Base-by-base conservation (phyloP, 2,113 vertebrate genomes). In the Fregata magnificens region DNA sequence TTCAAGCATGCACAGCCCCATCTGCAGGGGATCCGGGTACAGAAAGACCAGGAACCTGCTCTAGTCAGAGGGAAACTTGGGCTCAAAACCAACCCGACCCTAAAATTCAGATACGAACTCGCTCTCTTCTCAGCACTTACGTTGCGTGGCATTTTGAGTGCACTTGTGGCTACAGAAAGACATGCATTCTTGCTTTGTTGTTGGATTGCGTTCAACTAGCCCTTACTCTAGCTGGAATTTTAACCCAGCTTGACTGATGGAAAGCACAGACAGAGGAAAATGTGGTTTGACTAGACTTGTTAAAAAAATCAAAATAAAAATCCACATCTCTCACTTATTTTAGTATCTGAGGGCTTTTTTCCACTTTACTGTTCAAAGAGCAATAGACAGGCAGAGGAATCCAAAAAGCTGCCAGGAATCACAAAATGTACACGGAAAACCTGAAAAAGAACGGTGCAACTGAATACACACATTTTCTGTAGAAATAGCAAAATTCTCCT, bases 211-310 rank as follows among this genome's bases (percentile, higher is more conserved):
- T 63, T 76, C 93, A 83, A 3, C 56, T 4, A 47, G 52, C 24
- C 85, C 62, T 49, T 22, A 16, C 28, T 92, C 52, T 9, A 67
- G 62, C 77, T 90, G 77, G 36, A 80, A 81, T 86, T 58, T 52
- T 56, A 61, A 73, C 55, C 45, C 79, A 49, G 69, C 65, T 59
- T 17, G 38, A 44, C 82, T 86, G 88, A 83, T 86, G 81, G 74
- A 67, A 95, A 95, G 88, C 78, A 58, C 82, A 86, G 88, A 10
- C 74, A 58, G 79, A 77, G 88, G 84, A 95, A 95, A 93, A 89
- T 38, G 84, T 62, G 88, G 84, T 86, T 89, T 74, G 77, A 82
- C 50, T 53, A 82, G 84, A 74, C 84, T 83, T 24, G 24, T 52
- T 85, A 77, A 79, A 82, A 76, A 69, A 56, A 61, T 11, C 24